Percentiles rank a stretch among this genome's conserved stretches.
These are phyloP conservation scores for Autographa pulchrina DNA, from an alignment of 2,888 invertebrate species.

Conservation along the genomic window DNA sequence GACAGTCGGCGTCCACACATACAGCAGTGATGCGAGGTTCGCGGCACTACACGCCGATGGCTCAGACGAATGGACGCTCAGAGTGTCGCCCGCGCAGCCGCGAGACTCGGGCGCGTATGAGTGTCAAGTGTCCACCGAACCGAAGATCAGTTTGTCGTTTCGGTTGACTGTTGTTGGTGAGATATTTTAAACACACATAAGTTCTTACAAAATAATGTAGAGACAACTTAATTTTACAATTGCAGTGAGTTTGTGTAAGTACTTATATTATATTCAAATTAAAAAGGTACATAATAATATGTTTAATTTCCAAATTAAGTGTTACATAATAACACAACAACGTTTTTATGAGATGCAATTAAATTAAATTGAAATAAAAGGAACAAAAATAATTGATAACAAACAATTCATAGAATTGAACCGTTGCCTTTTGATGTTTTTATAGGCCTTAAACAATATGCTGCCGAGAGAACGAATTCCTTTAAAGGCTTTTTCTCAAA, in stretches of 20 bases:
- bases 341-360: not conserved
- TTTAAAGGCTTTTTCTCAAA: not conserved
- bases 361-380: not conserved
- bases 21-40: slow-evolving; percentile 91
- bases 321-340: no score
- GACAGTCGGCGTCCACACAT: slow-evolving; percentile 90
- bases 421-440: not conserved
- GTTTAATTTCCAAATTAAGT: no score
- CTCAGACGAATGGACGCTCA: slow-evolving; percentile 91
- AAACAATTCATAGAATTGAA: not conserved
- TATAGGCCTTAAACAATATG: not conserved
- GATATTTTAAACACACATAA: slow-evolving; percentile 60
- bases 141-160: slow-evolving; percentile 94
- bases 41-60: slow-evolving; percentile 90
- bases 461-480: not conserved
- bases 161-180: slow-evolving; percentile 93
- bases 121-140: slow-evolving; percentile 97
- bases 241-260: no score
- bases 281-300: no score
- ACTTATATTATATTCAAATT: no score
- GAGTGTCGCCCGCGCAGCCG: slow-evolving; percentile 89
- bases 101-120: slow-evolving; percentile 96
- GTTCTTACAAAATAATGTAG: no score
- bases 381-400: not conserved
- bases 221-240: no score